Evolutionary conservation across 2,113 vertebrate species (phyloP).

Genomic region (Microtus pennsylvanicus): DNA sequence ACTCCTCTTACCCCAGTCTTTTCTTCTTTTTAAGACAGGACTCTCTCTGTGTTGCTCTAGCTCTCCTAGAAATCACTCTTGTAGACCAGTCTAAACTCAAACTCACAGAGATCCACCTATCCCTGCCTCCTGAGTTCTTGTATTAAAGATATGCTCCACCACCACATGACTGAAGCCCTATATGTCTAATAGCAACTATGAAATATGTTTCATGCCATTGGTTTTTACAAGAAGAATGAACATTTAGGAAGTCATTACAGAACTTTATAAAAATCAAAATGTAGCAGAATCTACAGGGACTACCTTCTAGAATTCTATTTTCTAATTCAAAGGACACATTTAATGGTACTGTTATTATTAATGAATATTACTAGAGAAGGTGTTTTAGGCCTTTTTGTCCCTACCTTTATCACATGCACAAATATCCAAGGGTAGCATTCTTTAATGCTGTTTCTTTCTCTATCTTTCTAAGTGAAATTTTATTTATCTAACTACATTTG

Average conservation of each 20-base stretch:
- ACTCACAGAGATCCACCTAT: background rate
- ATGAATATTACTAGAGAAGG: background rate
- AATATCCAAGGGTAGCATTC: background rate
- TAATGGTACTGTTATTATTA: background rate
- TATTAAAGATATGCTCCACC: background rate
- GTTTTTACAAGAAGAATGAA: constrained; percentile 17
- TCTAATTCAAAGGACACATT: background rate
- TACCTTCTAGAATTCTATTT: constrained; percentile 4
- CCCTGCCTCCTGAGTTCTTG: background rate
- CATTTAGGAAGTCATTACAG: background rate
- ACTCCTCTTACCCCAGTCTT: no score
- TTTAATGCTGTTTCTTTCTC: background rate
- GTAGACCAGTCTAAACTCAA: background rate
- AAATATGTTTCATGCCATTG: background rate
- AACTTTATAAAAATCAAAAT: constrained; percentile 54
- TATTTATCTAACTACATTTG: constrained; percentile 35
- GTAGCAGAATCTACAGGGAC: background rate
- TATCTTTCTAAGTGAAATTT: constrained; percentile 16
- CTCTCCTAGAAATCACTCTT: background rate
- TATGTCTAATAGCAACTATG: constrained; percentile 4
- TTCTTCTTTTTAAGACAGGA: background rate
- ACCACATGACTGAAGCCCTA: background rate
- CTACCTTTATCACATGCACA: background rate
- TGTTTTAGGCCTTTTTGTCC: background rate
- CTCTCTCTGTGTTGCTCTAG: background rate